These are phyloP conservation scores for Drosophila kanapiae DNA, from an alignment of 1,140 invertebrate genomes.

Conservation along the genomic window DNA sequence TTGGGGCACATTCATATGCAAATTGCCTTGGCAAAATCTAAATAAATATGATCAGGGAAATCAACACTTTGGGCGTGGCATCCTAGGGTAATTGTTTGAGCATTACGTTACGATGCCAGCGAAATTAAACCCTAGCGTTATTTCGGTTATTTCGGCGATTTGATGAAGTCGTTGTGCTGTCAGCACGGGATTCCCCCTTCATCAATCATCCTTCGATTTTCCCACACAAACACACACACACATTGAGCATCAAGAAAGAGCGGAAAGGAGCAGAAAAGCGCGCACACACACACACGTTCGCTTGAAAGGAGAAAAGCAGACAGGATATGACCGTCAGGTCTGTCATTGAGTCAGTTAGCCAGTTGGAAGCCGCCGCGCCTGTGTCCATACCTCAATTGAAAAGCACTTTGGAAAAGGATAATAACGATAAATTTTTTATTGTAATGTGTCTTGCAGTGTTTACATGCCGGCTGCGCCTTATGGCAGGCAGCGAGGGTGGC, in stretches of 20 bases:
- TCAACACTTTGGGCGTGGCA: conserved; percentile 59
- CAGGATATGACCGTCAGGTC: conserved; percentile 43
- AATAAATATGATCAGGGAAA: conserved; percentile 79
- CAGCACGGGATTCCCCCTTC: conserved; percentile 51
- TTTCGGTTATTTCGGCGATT: conserved; percentile 50
- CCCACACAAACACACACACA: conserved; percentile 3
- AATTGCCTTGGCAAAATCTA: conserved; percentile 66
- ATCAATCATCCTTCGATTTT: conserved; percentile 69
- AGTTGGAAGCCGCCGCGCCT: conserved; percentile 32
- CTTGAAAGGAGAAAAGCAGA: conserved; percentile 7
- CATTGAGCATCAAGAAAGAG: conserved; percentile 13
- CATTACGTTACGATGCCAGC: conserved; percentile 39
- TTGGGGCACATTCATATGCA: conserved; percentile 62
- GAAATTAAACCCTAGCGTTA: conserved; percentile 42
- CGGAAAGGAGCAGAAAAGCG: conserved; percentile 13
- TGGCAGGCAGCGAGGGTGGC: conserved; percentile 43
- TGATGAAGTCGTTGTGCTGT: conserved; percentile 69
- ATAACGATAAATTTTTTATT: conserved; percentile 83
- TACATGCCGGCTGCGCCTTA: conserved; percentile 67
- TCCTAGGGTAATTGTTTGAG: conserved; percentile 51
- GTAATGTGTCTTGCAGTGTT: conserved; percentile 80
- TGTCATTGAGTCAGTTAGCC: conserved; percentile 46
- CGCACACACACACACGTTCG: conserved; percentile 1
- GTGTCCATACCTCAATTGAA: conserved; percentile 77
- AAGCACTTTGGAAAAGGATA: conserved; percentile 77